Conservation (phyloP, 1,140 invertebrate species). For the Brachionus angularis region DNA sequence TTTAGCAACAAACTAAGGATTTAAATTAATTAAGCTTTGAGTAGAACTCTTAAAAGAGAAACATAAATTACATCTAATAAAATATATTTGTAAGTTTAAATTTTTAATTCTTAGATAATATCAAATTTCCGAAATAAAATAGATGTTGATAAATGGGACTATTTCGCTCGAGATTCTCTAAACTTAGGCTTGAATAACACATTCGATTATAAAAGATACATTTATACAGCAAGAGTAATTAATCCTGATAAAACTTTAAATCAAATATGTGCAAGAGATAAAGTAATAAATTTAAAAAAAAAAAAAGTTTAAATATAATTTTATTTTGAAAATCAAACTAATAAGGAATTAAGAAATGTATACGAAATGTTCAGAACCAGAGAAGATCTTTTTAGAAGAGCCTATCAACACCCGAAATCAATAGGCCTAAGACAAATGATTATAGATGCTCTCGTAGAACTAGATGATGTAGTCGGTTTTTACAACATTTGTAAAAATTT, state of each 20-base stretch:
- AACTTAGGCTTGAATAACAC: conserved; percentile 58
- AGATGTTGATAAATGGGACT: conserved; percentile 72
- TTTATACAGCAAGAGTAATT: conserved; percentile 55
- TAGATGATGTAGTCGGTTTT: conserved; percentile 7
- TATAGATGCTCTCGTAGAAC: neutral
- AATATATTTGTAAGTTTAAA: neutral
- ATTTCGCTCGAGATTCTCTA: conserved; percentile 64
- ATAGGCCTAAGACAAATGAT: conserved; percentile 59
- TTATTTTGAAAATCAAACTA: too few species aligned
- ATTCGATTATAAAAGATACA: conserved; percentile 59
- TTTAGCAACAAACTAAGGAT: neutral
- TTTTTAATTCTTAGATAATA: conserved; percentile 60
- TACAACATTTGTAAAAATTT: neutral
- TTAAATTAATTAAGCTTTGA: neutral
- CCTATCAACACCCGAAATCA: conserved; percentile 61
- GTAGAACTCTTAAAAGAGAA: neutral
- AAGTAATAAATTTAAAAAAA: conserved; percentile 55
- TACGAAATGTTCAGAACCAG: conserved; percentile 60
- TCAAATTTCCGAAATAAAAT: conserved; percentile 64
- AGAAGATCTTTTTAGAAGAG: conserved; percentile 57
- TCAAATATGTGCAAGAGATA: conserved; percentile 59
- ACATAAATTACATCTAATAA: neutral
- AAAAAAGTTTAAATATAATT: too few species aligned
- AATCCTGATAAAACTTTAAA: conserved; percentile 47
- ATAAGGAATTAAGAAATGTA: conserved; percentile 53